Conservation (phyloP, 2,113 vertebrate genomes). For the Erpornis zantholeuca region DNA sequence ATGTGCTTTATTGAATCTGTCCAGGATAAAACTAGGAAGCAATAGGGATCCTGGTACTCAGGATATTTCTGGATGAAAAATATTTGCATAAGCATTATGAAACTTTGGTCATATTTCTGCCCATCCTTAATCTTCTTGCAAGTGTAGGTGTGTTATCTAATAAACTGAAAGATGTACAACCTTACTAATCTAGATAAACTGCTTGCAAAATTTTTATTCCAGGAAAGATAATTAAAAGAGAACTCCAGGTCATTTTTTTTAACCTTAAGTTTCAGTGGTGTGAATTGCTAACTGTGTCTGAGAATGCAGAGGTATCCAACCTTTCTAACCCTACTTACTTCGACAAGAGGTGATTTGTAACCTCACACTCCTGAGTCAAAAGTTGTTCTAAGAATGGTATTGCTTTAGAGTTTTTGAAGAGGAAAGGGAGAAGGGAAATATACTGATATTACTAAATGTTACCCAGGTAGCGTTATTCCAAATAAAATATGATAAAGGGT, state of each 20-base stretch:
- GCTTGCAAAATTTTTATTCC: background rate
- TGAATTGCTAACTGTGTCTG: background rate
- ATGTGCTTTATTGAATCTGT: slow-evolving; percentile 44
- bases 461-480: background rate
- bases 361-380: background rate
- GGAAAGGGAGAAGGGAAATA: background rate
- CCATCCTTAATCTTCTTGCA: background rate
- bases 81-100: background rate
- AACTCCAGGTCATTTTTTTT: background rate
- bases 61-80: background rate
- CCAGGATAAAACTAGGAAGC: slow-evolving; percentile 49
- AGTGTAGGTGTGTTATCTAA: background rate
- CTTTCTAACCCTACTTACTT: background rate
- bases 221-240: background rate
- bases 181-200: background rate
- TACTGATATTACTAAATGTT: background rate
- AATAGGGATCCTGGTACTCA: background rate
- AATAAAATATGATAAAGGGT: background rate
- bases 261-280: background rate
- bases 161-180: background rate
- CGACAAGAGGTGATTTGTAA: background rate
- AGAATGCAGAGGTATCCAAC: background rate
- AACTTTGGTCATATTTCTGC: background rate
- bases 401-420: background rate
- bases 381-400: background rate